Base-by-base conservation (phyloP, 1,140 invertebrate species). In the Thaumatotibia leucotreta region DNA sequence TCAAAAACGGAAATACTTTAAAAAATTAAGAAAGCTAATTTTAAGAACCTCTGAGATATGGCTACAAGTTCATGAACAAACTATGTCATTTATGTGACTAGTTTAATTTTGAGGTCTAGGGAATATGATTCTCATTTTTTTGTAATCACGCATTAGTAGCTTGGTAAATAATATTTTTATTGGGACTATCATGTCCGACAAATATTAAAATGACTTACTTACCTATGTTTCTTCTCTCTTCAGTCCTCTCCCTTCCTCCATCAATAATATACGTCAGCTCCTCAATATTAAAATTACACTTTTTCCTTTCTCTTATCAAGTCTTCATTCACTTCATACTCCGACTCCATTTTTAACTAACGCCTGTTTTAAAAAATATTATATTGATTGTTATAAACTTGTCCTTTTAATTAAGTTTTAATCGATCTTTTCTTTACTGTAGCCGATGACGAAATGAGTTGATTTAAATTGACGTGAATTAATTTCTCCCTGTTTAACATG, bases 261-360 rank as follows among this genome's bases (percentile, higher is more conserved):
- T 97, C 95, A 1, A 97, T 74, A 23, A 96, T 92, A 84, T 94
- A 77, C 0, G 95, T 96, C 32, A 97, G 78, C 88, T 96, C 95
- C 68, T 84, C 67, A 0, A 93, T 86, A 79, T 95, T 86, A 77
- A 97, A 96, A 23, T 92, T 94, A 71, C 95, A 95, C 75, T 92
- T 94, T 14, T 89, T 78, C 61, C 96, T 91, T 83, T 96, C 96
- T 54, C 89, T 92, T 14, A 83, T 80, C 22, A 97, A 84, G 84
- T 96, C 95, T 17, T 86, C 84, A 68, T 95, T 94, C 3, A 94
- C 68, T 52, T 72, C 63, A 17, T 8, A 14, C 1, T 20, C 39
- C 0, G 35, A 5, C 17, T 6, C 6, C 39, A 45, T 45, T 45
- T 45, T 45, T n/a, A n/a, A n/a, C n/a, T n/a, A n/a, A n/a, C n/a